Evolutionary conservation across 2,797 vertebrate genomes (phyloP), one percentile per base, ranked within the genome.

Genomic region (Aselliscus stoliczkanus): DNA sequence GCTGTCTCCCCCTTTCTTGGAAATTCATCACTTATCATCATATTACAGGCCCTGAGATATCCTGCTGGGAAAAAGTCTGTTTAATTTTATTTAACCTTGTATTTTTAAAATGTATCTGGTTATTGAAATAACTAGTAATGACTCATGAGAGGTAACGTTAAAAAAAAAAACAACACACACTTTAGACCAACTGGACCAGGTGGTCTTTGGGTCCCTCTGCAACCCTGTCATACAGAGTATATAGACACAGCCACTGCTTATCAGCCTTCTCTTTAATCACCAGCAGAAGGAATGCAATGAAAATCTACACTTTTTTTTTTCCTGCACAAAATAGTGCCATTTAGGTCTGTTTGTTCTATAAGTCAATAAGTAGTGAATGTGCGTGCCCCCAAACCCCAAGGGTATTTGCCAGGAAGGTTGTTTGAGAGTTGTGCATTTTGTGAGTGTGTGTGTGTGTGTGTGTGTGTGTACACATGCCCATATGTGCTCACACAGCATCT

Each of bases 61-160:
- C 15, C 31, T 21, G 5, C 58, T 70, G 52, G 65, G 89, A 80
- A 83, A 34, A 94, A 82, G 42, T 94, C 37, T 87, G 37, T 93
- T 92, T 76, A 75, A 62, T 25, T 96, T 90, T 83, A 42, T 79
- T 94, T 87, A 90, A 65, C 17, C 31, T 17, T 70, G 5, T 37
- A 47, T 81, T 85, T 88, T 82, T 80, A 8, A 86, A n/a, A 54
- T 52, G 75, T 80, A 60, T 72, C 75, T 90, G 62, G 23, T 23
- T 34, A 42, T 73, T 84, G 25, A 77, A 88, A 89, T 88, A 75
- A 60, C 31, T 77, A 31, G 37, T 64, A 56, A 13, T 37, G 15
- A 39, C 50, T 89, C 67, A 4, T 92, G 50, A 60, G 84, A 89
- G 29, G 31, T 31, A 76, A 67, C 44, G n/a, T 64, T 92, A 52